phyloP scores from a whole-genome alignment of 2,797 vertebrate genomes.

The Diplodus sargus region DNA sequence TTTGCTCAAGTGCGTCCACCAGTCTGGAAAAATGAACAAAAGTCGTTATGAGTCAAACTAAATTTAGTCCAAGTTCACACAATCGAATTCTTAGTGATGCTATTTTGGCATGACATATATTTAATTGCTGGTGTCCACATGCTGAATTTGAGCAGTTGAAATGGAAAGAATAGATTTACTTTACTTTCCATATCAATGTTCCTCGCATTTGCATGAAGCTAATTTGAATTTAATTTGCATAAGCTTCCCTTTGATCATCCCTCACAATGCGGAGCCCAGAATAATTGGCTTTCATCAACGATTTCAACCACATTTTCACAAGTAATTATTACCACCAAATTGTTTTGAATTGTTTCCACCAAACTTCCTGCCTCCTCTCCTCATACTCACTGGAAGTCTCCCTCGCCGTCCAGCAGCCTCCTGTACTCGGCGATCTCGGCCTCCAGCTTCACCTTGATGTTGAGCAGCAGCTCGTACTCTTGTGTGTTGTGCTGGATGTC shows the following conservation, averaged over 20 bases:
- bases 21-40: slow-evolving; percentile 77
- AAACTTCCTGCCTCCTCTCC: not conserved
- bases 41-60: not conserved
- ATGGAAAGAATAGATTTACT: not conserved
- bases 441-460: slow-evolving; percentile 92
- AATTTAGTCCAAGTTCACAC: not conserved
- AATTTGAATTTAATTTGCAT: slow-evolving; percentile 70
- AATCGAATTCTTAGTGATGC: not conserved
- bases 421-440: slow-evolving; percentile 92
- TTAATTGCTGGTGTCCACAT: not conserved
- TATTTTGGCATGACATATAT: not conserved
- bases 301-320: not conserved
- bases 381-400: slow-evolving; percentile 82
- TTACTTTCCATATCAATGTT: slow-evolving; percentile 42
- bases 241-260: slow-evolving; percentile 4
- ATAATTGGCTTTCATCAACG: not conserved
- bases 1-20: slow-evolving; percentile 79
- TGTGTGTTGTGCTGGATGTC: slow-evolving; percentile 86
- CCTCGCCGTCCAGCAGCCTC: slow-evolving; percentile 88
- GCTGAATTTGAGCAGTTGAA: slow-evolving; percentile 18
- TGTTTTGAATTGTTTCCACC: not conserved
- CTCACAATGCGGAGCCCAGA: not conserved
- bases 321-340: not conserved
- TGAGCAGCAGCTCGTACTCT: slow-evolving; percentile 89
- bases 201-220: slow-evolving; percentile 58